Evolutionary conservation across 1,140 invertebrate genomes (phyloP), one percentile per base, ranked within the genome.

Genomic region (Sitodiplosis mosellana): DNA sequence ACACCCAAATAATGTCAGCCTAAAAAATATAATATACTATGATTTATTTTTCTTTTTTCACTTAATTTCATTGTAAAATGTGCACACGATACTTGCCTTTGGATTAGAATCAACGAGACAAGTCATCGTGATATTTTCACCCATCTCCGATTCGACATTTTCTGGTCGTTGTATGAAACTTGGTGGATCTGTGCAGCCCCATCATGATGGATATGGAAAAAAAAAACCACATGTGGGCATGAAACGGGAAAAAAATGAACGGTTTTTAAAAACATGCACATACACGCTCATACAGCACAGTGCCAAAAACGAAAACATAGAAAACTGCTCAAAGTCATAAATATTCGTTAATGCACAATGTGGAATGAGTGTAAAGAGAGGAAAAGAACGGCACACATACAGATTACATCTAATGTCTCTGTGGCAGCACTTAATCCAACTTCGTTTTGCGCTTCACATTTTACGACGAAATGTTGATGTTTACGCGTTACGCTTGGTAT

Each of bases 91-190:
- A 54, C 81, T 75, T 2, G 84, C 74, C 22, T 69, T 66, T 18
- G 41, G 52, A 61, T 87, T 87, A 45, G 83, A 80, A 54, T 83
- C 80, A 2, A 84, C 81, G 59, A 82, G 77, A 65, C 84, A 87
- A 49, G 68, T 73, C 20, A 88, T 66, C n/a, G 77, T 75, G 14
- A 82, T 74, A 21, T 73, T 68, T 17, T 72, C 70, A 18, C 76
- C 78, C 36, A 76, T 63, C 52, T 85, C 80, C 2, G 78, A 79
- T 58, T 81, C 77, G 40, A 82, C 71, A 53, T 77, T 77, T 51
- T 69, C 63, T 0, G 78, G 78, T 22, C 72, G 69, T 44, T 73
- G 70, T 38, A 69, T 70, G 62, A 88, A 85, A 50, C 73, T 72
- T 40, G 84, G 83, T 21, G 78, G 80, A 65, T 79, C 79, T 81